These are phyloP conservation scores for Nomada lathburiana DNA, from an alignment of 2,888 invertebrate species.

Conservation along the genomic window DNA sequence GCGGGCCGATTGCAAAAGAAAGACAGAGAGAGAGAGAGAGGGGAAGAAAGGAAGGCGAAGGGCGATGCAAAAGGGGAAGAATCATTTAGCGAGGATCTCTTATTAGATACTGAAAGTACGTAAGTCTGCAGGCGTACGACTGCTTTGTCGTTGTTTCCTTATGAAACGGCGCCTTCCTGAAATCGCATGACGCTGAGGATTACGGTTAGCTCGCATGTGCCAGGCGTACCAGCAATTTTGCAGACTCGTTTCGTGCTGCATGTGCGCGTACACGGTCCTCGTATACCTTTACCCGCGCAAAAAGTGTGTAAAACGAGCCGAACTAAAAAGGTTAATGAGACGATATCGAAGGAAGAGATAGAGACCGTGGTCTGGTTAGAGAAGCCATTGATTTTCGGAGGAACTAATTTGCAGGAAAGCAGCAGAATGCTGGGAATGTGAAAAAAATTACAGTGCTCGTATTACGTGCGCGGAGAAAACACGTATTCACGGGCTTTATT, in stretches of 20 bases:
- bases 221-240: conserved; percentile 30
- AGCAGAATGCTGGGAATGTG: conserved; percentile 8
- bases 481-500: no score
- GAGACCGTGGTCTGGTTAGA: conserved; percentile 42
- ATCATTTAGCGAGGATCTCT: conserved; percentile 37
- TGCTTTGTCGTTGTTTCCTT: conserved; percentile 69
- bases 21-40: background rate
- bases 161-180: conserved; percentile 54
- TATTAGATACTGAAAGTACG: conserved; percentile 52
- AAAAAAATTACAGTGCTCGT: conserved; percentile 9
- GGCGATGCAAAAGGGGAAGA: conserved; percentile 25
- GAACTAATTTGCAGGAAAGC: conserved; percentile 21
- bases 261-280: background rate
- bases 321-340: conserved; percentile 48
- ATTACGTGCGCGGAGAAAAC: background rate
- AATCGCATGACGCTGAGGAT: conserved; percentile 51
- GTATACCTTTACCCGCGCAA: background rate
- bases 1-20: background rate
- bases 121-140: conserved; percentile 61
- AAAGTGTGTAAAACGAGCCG: conserved; percentile 12
- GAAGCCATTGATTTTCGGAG: conserved; percentile 49
- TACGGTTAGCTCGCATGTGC: conserved; percentile 47
- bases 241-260: background rate
- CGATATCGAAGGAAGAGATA: conserved; percentile 46
- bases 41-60: background rate